Evolutionary conservation across 2,113 vertebrate genomes (phyloP).

Genomic region (Montifringilla adamsi): DNA sequence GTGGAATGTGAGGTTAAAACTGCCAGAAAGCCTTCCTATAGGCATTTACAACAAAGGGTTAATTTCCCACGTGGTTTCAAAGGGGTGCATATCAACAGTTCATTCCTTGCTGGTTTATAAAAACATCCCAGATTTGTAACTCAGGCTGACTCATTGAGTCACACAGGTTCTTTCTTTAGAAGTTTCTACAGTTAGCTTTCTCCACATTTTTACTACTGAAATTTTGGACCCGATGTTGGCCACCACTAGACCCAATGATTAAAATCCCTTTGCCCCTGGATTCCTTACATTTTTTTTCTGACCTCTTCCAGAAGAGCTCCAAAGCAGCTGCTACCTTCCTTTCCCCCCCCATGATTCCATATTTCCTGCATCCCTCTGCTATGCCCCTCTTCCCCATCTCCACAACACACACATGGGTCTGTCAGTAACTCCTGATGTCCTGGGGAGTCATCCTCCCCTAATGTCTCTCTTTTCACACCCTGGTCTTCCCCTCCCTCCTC

Average conservation of each 20-base stretch:
- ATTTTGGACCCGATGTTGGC: not conserved
- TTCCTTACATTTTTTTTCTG: not conserved
- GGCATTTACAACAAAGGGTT: not conserved
- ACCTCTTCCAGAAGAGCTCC: not conserved
- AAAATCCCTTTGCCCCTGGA: not conserved
- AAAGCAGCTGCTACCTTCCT: not conserved
- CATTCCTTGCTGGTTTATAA: not conserved
- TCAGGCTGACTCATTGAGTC: not conserved
- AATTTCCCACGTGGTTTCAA: not conserved
- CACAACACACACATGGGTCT: not conserved
- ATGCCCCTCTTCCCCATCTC: not conserved
- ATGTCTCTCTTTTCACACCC: not conserved
- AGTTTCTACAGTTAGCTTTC: not conserved
- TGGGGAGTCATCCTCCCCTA: not conserved
- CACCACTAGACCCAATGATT: not conserved
- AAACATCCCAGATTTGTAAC: not conserved
- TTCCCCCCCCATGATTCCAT: rapidly evolving
- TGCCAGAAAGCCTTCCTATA: not conserved
- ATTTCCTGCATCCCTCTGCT: not conserved
- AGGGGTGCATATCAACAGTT: rapidly evolving
- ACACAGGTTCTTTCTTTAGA: not conserved
- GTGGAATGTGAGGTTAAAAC: not conserved
- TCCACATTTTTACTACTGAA: not conserved
- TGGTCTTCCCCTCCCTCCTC: not conserved
- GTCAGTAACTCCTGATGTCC: not conserved